These are phyloP conservation scores for Camptogramma bilineatum DNA, from an alignment of 2,888 invertebrate genomes.

Conservation along the genomic window DNA sequence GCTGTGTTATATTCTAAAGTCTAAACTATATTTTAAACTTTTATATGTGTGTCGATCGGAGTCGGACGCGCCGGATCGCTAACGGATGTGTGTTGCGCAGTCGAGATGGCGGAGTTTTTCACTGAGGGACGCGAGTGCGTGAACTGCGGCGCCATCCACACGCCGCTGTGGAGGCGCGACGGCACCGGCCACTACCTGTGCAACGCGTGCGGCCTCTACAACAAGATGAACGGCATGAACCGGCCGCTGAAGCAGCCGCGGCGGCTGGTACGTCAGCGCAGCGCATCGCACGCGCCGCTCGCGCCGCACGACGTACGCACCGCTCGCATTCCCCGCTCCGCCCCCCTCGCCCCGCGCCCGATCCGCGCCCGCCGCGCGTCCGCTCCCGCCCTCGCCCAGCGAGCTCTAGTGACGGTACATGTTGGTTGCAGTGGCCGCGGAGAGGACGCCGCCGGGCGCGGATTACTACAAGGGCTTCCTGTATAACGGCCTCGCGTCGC, in stretches of 20 bases:
- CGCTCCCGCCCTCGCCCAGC: constrained; percentile 50
- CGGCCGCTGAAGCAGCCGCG: constrained; percentile 98
- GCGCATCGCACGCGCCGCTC: constrained; percentile 73
- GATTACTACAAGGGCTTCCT: constrained; percentile 95
- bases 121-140: constrained; percentile 98
- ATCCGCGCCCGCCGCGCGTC: constrained; percentile 77
- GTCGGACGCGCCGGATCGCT: constrained; percentile 49
- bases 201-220: constrained; percentile 99
- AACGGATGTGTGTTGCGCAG: constrained; percentile 62
- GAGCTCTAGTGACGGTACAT: constrained; percentile 59
- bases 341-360: constrained; percentile 49
- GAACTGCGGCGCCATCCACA: constrained; percentile 98
- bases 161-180: constrained; percentile 99
- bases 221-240: constrained; percentile 99
- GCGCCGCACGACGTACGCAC: constrained; percentile 74
- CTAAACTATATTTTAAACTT: not conserved
- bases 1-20: no score
- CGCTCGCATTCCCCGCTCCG: constrained; percentile 50
- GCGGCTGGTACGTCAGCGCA: constrained; percentile 94
- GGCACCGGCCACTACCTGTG: constrained; percentile 99
- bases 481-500: constrained; percentile 87
- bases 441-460: constrained; percentile 92
- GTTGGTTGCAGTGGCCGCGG: constrained; percentile 92
- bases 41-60: constrained; percentile 1
- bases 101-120: constrained; percentile 91